A percentile compares a stretch with the other conserved stretches of the same genome.
Conservation (phyloP, 2,888 invertebrate species). For the Agonopterix subpropinquella region DNA sequence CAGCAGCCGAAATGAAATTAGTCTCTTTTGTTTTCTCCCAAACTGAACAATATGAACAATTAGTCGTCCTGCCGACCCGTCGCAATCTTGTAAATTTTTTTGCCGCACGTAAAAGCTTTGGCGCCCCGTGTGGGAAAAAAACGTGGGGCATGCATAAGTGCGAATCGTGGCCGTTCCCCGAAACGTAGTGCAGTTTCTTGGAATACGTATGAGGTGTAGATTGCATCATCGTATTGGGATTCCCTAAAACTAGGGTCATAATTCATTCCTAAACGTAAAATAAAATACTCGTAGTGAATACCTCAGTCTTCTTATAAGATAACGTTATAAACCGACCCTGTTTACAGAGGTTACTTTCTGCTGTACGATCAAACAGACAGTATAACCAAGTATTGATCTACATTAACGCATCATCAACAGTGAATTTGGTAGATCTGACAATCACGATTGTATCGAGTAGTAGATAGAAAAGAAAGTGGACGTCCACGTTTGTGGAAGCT, state of each 20-base stretch:
- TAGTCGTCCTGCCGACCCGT: conserved; percentile 35
- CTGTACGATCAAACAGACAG: no score
- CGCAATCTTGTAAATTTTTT: conserved; percentile 47
- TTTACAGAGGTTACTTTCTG: no score
- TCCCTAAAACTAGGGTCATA: conserved; percentile 6
- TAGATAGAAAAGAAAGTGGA: no score
- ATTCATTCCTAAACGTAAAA: no score
- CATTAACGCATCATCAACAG: no score
- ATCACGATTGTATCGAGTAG: no score
- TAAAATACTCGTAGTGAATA: no score
- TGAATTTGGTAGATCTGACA: no score
- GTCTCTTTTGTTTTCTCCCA: conserved; percentile 59
- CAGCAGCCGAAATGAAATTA: conserved; percentile 25
- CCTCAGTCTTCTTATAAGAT: no score
- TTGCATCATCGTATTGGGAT: conserved; percentile 21
- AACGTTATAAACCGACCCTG: no score
- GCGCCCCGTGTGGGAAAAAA: conserved; percentile 55
- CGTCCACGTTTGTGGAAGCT: no score
- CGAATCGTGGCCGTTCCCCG: conserved; percentile 52
- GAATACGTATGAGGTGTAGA: conserved; percentile 32
- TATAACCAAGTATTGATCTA: no score
- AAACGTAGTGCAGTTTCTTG: conserved; percentile 45
- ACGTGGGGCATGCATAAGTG: conserved; percentile 50
- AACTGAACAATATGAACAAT: conserved; percentile 27
- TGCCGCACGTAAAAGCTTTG: conserved; percentile 61